These are phyloP conservation scores for Horisme vitalbata DNA, from an alignment of 2,888 invertebrate genomes.

Conservation along the genomic window DNA sequence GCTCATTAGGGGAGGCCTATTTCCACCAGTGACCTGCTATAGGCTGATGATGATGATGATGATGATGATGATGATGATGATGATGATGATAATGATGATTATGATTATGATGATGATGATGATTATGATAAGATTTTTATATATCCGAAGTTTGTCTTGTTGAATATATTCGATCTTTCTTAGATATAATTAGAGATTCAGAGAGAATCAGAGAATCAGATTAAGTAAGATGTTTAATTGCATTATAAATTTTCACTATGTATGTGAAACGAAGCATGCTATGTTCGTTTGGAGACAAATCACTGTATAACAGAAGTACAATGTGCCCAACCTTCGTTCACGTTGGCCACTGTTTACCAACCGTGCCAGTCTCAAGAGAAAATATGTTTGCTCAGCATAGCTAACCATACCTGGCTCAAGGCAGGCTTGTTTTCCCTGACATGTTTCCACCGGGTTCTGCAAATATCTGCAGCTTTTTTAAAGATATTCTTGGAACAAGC, in stretches of 20 bases:
- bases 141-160: too few relatives aligned
- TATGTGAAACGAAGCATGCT: background rate
- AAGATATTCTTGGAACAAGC: too few relatives aligned
- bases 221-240: background rate
- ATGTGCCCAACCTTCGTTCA: conserved; percentile 65
- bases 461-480: conserved; percentile 45
- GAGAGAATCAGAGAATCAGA: too few relatives aligned
- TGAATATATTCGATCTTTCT: too few relatives aligned
- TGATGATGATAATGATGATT: too few relatives aligned
- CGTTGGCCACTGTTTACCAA: conserved; percentile 74
- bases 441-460: conserved; percentile 65
- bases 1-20: too few relatives aligned
- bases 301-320: conserved; percentile 8
- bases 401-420: conserved; percentile 64
- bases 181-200: too few relatives aligned
- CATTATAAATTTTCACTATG: background rate
- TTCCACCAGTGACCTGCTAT: too few relatives aligned
- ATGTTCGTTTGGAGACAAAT: background rate
- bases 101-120: too few relatives aligned
- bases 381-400: conserved; percentile 81
- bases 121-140: too few relatives aligned
- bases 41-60: too few relatives aligned
- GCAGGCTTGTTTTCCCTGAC: conserved; percentile 68
- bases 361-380: conserved; percentile 79
- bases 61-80: too few relatives aligned